Evolutionary conservation across 2,888 invertebrate genomes (phyloP).

Genomic region (Hydriomena furcata): DNA sequence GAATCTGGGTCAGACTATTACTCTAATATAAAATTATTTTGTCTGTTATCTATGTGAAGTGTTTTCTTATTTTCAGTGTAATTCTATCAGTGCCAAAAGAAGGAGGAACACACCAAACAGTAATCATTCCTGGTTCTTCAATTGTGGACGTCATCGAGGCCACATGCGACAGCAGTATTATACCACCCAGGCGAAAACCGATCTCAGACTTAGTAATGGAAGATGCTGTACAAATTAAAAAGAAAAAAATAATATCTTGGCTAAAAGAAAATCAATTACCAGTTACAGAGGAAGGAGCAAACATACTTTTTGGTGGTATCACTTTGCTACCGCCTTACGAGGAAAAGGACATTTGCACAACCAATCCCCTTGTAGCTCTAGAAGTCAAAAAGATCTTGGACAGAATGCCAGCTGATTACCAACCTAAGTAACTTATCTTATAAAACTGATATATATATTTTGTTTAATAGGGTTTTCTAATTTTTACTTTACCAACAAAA

Average conservation of each 20-base stretch:
- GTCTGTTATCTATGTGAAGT: neutral
- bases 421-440: conserved; percentile 28
- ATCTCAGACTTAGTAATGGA: conserved; percentile 26
- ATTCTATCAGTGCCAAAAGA: conserved; percentile 55
- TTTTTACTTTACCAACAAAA: neutral
- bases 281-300: conserved; percentile 56
- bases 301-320: conserved; percentile 62
- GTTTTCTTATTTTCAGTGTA: conserved; percentile 53
- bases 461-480: conserved; percentile 1
- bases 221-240: conserved; percentile 44
- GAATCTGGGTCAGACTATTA: too few relatives aligned
- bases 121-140: conserved; percentile 66
- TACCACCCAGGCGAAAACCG: conserved; percentile 42
- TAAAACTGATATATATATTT: neutral
- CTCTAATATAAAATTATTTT: too few relatives aligned
- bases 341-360: conserved; percentile 60
- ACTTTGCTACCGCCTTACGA: conserved; percentile 63
- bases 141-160: conserved; percentile 49
- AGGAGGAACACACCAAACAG: conserved; percentile 49
- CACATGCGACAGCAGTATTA: conserved; percentile 26
- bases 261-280: conserved; percentile 62
- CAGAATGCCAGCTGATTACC: conserved; percentile 61
- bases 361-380: conserved; percentile 62
- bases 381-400: conserved; percentile 63
- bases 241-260: conserved; percentile 60